phyloP scores from a whole-genome alignment of 2,888 invertebrate genomes.

The Sceliomorpha sp. region DNA sequence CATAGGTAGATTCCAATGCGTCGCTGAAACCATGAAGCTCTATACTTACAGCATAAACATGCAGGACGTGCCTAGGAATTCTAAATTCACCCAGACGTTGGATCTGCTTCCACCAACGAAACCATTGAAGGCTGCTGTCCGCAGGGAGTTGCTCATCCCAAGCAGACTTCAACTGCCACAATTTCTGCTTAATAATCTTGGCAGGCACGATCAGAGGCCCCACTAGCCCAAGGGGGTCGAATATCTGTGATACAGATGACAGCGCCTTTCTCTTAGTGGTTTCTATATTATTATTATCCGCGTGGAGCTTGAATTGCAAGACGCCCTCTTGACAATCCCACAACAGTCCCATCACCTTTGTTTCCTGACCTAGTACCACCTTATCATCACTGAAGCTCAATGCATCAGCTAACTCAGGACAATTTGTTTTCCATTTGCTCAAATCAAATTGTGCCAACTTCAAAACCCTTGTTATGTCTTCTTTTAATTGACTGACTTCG shows the following conservation, averaged over 20 bases:
- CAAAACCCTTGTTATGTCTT: constrained; percentile 29
- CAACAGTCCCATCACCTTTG: constrained; percentile 4
- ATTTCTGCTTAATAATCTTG: constrained; percentile 13
- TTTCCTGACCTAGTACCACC: too few species aligned
- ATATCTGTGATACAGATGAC: too few species aligned
- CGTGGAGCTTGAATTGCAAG: too few species aligned
- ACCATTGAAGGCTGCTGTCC: neutral
- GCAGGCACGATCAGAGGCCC: constrained; percentile 6
- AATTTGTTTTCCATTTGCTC: constrained; percentile 29
- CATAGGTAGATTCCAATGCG: constrained; percentile 7
- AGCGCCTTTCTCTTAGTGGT: too few species aligned
- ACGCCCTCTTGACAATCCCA: too few species aligned
- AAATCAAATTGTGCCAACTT: constrained; percentile 18
- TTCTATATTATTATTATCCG: neutral
- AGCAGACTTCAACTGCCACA: too few species aligned
- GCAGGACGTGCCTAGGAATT: constrained; percentile 17
- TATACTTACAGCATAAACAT: neutral
- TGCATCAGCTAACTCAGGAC: too few species aligned
- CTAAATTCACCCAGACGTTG: neutral
- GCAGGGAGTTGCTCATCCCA: constrained; percentile 15
- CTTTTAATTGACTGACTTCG: too few species aligned
- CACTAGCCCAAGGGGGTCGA: too few species aligned
- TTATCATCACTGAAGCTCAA: too few species aligned
- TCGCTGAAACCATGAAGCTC: constrained; percentile 7
- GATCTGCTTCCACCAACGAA: neutral